Conservation (phyloP, 2,113 vertebrate species). For the Ascaphus truei region DNA sequence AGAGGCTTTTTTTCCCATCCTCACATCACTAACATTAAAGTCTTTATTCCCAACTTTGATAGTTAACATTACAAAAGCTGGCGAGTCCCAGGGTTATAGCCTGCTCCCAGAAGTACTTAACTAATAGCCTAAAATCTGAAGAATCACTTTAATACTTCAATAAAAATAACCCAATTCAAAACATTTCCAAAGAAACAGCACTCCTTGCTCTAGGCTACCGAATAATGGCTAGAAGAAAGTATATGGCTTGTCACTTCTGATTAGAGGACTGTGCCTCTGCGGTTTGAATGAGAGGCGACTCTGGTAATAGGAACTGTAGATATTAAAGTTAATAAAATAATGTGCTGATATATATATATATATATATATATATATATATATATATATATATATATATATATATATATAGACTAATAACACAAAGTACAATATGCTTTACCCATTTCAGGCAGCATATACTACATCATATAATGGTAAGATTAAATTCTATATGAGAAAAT, state of each 20-base stretch:
- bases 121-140: conserved; percentile 97
- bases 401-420: conserved; percentile 73
- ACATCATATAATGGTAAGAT: conserved; percentile 69
- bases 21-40: conserved; percentile 63
- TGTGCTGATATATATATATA: conserved; percentile 77
- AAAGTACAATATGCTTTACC: conserved; percentile 65
- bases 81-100: conserved; percentile 72
- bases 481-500: conserved; percentile 69
- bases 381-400: conserved; percentile 88
- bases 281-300: conserved; percentile 89
- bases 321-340: conserved; percentile 97
- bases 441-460: conserved; percentile 63
- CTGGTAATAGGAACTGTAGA: conserved; percentile 91
- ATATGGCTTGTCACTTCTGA: conserved; percentile 95
- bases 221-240: conserved; percentile 95
- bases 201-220: conserved; percentile 85
- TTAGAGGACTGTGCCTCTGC: conserved; percentile 89
- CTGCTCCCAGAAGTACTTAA: conserved; percentile 82
- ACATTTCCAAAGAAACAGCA: conserved; percentile 90
- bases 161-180: conserved; percentile 99
- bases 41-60: conserved; percentile 54
- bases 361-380: conserved; percentile 84
- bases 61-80: conserved; percentile 67
- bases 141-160: conserved; percentile 99
- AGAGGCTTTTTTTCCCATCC: conserved; percentile 45